Conservation (phyloP, 37 sponge, comb jelly and placozoan species). For the Ephydatia muelleri region DNA sequence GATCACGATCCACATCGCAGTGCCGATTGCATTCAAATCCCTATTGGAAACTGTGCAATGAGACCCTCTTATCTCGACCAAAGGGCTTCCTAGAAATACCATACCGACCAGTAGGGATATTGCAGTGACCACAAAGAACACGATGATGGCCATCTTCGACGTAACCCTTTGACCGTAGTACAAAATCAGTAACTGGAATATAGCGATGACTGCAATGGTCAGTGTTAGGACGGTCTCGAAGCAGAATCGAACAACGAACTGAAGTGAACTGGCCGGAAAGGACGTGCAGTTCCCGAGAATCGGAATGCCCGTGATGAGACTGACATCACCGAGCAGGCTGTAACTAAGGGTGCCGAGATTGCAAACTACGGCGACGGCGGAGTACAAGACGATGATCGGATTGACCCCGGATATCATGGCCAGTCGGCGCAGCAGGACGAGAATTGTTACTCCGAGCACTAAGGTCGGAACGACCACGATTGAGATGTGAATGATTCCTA, state of each 20-base stretch:
- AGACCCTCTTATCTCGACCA: not conserved
- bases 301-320: not conserved
- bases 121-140: not conserved
- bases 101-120: not conserved
- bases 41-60: not conserved
- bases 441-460: not conserved
- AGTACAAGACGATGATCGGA: not conserved
- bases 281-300: not conserved
- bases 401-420: not conserved
- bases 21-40: not conserved
- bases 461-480: not conserved
- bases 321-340: not conserved
- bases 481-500: not conserved
- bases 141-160: not conserved
- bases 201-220: not conserved
- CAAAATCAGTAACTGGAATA: not conserved
- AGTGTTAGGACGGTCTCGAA: not conserved
- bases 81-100: not conserved
- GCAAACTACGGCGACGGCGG: not conserved
- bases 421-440: not conserved
- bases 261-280: not conserved
- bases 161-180: not conserved
- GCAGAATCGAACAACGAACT: not conserved
- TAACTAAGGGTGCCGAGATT: not conserved
- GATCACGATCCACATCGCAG: not conserved